A percentile compares a stretch with the other conserved stretches of the same genome.
Conservation (phyloP, 2,888 invertebrate species). For the Nomada hirtipes region DNA sequence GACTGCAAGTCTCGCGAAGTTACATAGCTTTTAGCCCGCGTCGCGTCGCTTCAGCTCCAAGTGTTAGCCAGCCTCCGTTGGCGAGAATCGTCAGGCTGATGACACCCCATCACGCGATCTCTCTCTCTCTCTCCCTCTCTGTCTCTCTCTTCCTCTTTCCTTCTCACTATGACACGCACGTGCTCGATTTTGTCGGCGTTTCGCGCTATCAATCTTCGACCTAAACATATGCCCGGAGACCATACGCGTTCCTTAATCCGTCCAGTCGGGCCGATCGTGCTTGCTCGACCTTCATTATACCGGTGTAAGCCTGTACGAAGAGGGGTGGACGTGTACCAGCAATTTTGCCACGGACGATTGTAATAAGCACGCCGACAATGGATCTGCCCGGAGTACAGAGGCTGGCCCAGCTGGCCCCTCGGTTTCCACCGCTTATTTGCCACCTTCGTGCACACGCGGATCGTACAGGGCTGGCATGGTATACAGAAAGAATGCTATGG, state of each 20-base stretch:
- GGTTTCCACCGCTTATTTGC: constrained; percentile 51
- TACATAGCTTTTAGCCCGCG: not conserved
- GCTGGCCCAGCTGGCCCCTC: constrained; percentile 57
- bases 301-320: not conserved
- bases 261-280: constrained; percentile 22
- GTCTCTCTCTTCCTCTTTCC: too few species aligned
- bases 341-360: constrained; percentile 41
- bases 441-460: constrained; percentile 44
- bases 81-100: constrained; percentile 19
- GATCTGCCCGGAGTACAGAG: constrained; percentile 1
- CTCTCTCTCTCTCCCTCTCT: not conserved
- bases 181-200: constrained; percentile 4
- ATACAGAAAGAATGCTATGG: not conserved
- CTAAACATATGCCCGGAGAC: constrained; percentile 33
- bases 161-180: constrained; percentile 21
- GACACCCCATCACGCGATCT: constrained; percentile 43
- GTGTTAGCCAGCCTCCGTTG: constrained; percentile 7
- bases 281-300: constrained; percentile 13
- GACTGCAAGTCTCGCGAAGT: not conserved
- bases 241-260: constrained; percentile 24
- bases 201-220: constrained; percentile 7
- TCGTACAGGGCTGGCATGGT: constrained; percentile 2
- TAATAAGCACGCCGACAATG: constrained; percentile 58
- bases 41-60: not conserved
- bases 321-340: constrained; percentile 14